Evolutionary conservation across 2,113 vertebrate genomes (phyloP).

Genomic region (Cynopterus brachyotis): DNA sequence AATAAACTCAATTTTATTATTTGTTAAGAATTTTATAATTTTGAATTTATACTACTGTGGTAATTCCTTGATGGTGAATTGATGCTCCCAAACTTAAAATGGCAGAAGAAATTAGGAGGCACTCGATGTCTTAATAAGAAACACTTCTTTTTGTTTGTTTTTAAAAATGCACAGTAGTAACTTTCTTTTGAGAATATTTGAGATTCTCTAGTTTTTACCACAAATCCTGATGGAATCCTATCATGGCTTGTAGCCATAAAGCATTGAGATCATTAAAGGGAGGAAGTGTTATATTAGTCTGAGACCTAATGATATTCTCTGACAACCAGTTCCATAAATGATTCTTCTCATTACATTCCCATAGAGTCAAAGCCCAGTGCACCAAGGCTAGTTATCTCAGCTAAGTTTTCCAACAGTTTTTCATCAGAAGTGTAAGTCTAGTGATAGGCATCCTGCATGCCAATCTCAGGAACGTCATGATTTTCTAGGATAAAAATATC

Average conservation of each 20-base stretch:
- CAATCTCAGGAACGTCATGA: neutral
- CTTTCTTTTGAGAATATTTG: neutral
- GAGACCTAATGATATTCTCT: neutral
- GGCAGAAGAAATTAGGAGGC: neutral
- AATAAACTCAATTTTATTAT: neutral
- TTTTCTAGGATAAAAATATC: neutral
- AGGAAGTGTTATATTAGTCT: neutral
- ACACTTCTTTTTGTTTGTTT: neutral
- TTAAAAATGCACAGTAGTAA: neutral
- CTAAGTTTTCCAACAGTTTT: neutral
- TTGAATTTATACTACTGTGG: neutral
- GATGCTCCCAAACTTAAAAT: neutral
- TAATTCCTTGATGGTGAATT: neutral
- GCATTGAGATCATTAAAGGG: neutral
- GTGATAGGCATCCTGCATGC: neutral
- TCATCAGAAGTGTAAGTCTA: neutral
- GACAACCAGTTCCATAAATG: neutral
- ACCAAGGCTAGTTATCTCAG: neutral
- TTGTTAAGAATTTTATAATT: slow-evolving; percentile 18
- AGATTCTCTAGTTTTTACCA: neutral
- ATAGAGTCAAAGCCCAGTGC: neutral
- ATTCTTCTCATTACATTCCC: neutral
- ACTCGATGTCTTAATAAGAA: neutral
- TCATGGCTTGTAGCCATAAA: neutral
- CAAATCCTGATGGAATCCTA: neutral